Evolutionary conservation across 2,113 vertebrate species (phyloP).

Genomic region (Phylloscopus trochilus): DNA sequence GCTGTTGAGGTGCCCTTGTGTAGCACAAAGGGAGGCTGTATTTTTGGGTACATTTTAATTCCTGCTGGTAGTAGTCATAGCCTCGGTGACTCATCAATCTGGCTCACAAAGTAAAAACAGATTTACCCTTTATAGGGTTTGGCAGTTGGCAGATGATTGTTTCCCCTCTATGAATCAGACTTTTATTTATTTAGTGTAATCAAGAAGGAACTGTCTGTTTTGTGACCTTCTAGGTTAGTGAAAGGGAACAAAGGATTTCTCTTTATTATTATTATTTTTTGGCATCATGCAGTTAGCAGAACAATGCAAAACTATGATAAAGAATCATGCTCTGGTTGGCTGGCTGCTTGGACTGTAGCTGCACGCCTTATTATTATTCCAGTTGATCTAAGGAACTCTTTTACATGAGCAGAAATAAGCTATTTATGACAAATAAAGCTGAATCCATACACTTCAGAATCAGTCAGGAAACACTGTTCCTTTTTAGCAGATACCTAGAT

Average conservation of each 20-base stretch:
- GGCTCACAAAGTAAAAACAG: slow-evolving; percentile 72
- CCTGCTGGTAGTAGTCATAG: slow-evolving; percentile 71
- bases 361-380: slow-evolving; percentile 32
- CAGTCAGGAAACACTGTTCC: neutral
- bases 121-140: slow-evolving; percentile 67
- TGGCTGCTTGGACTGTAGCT: slow-evolving; percentile 16
- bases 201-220: slow-evolving; percentile 81
- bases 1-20: neutral
- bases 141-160: slow-evolving; percentile 68
- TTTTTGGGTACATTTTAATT: slow-evolving; percentile 53
- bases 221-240: slow-evolving; percentile 78
- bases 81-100: slow-evolving; percentile 72
- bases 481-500: neutral
- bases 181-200: slow-evolving; percentile 79
- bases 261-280: slow-evolving; percentile 75
- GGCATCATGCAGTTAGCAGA: slow-evolving; percentile 66
- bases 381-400: slow-evolving; percentile 14
- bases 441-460: neutral
- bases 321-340: slow-evolving; percentile 50
- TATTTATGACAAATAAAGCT: slow-evolving; percentile 44
- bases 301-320: slow-evolving; percentile 74
- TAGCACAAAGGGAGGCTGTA: slow-evolving; percentile 33
- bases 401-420: neutral
- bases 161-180: slow-evolving; percentile 70
- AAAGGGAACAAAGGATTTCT: slow-evolving; percentile 75